These are phyloP conservation scores for Xenops minutus DNA, from an alignment of 2,797 vertebrate genomes.

Conservation along the genomic window DNA sequence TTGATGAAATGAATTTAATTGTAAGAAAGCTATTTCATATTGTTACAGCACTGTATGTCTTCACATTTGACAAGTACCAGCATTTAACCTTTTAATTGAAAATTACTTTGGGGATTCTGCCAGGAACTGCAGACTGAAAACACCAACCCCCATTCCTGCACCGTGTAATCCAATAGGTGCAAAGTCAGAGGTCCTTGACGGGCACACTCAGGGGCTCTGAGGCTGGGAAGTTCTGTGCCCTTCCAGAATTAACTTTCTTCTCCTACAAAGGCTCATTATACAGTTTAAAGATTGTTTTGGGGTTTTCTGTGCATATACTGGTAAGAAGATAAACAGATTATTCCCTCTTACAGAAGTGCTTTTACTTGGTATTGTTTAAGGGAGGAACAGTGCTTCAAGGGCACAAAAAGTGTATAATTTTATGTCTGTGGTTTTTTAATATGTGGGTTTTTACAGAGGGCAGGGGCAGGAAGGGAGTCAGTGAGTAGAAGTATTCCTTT, in stretches of 20 bases:
- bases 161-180: constrained; percentile 74
- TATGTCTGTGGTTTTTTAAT: background rate
- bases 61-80: constrained; percentile 80
- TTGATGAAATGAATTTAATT: constrained; percentile 45
- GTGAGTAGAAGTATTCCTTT: background rate
- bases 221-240: constrained; percentile 76
- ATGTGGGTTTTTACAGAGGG: background rate
- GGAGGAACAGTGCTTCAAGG: background rate
- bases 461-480: background rate
- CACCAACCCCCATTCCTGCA: constrained; percentile 70
- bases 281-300: constrained; percentile 60
- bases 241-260: constrained; percentile 57
- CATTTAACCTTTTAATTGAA: constrained; percentile 78
- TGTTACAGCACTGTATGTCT: constrained; percentile 70
- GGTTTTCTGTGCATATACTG: constrained; percentile 61
- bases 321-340: constrained; percentile 61
- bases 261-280: constrained; percentile 59
- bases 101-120: constrained; percentile 77
- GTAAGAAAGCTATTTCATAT: constrained; percentile 79
- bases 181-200: constrained; percentile 73
- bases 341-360: constrained; percentile 35
- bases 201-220: constrained; percentile 66
- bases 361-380: constrained; percentile 19
- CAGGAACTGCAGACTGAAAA: constrained; percentile 77
- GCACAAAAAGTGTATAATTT: background rate